Base-by-base conservation (phyloP, 2,113 vertebrate genomes). In the Petromus typicus region DNA sequence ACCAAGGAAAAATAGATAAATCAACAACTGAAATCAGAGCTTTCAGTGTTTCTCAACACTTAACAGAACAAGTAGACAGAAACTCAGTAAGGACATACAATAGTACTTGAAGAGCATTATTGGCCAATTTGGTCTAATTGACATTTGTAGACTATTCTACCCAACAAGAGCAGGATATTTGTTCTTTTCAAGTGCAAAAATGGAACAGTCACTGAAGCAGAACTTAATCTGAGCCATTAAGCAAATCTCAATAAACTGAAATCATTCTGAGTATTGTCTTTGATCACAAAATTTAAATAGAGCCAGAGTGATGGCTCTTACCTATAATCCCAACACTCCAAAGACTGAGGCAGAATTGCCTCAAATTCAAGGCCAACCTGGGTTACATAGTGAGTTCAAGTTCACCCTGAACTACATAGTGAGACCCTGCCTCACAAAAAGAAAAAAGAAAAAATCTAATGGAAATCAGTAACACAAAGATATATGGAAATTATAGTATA, bases 281-380 rank as follows among this genome's bases (percentile, higher is more conserved):
- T 93, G 25, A 90, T 56, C 84, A 45, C 13, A 84, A 67, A 27
- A 95, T 71, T 95, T 95, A 78, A 75, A 57, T 86, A 89, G 73
- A 48, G 71, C 40, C 1, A 6, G 25, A 14, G 23, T 45, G 71
- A 48, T 75, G 25, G 7, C 25, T 11, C 30, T 30, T 48, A 13
- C 14, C 43, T 76, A 4, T 48, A 48, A 75, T 45, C 27, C 13
- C 43, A 76, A 43, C 73, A 76, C 16, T 48, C 7, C 25, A 2
- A 14, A 76, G 43, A 25, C 73, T 48, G 43, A 76, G 23, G 73
- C 14, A 76, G 73, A 27, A 76, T 32, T 57, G 17, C 56, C 56
- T 57, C 56, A 20, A 45, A 43, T 45, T 75, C 43, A 75, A 75
- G 40, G 25, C 71, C 25, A 75, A 23, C 23, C 23, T 75, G 25